A percentile compares a stretch with the other conserved stretches of the same genome.
phyloP scores from a whole-genome alignment of 1,140 invertebrate genomes.

The Megathymus violae region DNA sequence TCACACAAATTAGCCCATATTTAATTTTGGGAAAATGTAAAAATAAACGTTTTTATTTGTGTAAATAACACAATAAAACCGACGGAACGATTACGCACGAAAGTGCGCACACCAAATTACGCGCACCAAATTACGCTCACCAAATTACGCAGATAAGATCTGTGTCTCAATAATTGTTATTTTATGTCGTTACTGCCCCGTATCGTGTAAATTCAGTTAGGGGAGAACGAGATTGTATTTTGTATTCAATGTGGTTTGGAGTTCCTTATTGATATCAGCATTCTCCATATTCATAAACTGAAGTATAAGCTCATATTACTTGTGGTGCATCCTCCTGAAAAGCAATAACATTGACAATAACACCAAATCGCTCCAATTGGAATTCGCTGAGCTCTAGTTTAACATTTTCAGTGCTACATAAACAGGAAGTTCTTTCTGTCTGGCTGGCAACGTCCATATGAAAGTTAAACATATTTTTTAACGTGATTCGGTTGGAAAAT shows the following conservation, averaged over 20 bases:
- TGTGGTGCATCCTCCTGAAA: no score
- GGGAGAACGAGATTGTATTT: slow-evolving; percentile 57
- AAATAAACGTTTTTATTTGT: slow-evolving; percentile 84
- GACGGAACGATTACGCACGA: slow-evolving; percentile 63
- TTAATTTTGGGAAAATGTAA: slow-evolving; percentile 83
- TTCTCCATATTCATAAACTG: no score
- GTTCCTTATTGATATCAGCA: neutral
- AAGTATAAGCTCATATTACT: no score
- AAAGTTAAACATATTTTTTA: no score
- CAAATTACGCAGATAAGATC: slow-evolving; percentile 79
- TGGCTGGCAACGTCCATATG: no score
- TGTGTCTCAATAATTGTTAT: slow-evolving; percentile 78
- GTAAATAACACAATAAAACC: slow-evolving; percentile 83
- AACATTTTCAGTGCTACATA: no score
- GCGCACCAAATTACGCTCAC: slow-evolving; percentile 67
- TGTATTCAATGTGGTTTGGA: slow-evolving; percentile 56
- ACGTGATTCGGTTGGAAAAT: no score
- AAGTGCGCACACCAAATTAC: slow-evolving; percentile 73
- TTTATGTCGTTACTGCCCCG: slow-evolving; percentile 75
- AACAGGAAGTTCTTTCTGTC: no score
- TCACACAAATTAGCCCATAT: slow-evolving; percentile 76
- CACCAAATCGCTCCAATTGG: no score
- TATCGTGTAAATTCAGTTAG: slow-evolving; percentile 81
- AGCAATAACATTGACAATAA: no score
- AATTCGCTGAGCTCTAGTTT: no score